Base-by-base conservation (phyloP, 2,888 invertebrate genomes). In the Plemyria rubiginata region DNA sequence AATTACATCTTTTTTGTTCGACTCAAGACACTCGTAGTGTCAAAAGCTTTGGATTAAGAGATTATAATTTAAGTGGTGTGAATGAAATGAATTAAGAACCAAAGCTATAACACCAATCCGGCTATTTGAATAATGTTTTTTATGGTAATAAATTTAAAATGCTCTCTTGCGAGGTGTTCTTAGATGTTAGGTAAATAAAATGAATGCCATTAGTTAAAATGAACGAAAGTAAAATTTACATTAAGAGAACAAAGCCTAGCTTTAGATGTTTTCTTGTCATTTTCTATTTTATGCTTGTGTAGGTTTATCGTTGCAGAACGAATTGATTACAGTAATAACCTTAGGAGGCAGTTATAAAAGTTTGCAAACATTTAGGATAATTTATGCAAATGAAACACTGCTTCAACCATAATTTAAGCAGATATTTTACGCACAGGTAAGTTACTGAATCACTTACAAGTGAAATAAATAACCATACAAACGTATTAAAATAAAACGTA, bases 351-450 rank as follows among this genome's bases (percentile, higher is more conserved):
- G 71, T 75, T 73, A 78, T 78, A 78, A 78, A 79, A 79, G 75
- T 83, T 82, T 81, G 80, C 79, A 80, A 38, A 38, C 8, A 8
- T 75, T 77, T 76, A 68, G 77, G 76, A 83, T 81, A 80, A 80
- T 82, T 82, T 82, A 81, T 38, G 36, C 71, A 82, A 84, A 82
- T 79, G 68, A 67, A 66, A 73, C 73, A 77, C 7, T 78, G 79
- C 70, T 67, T 66, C 68, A 75, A 78, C 78, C 79, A 74, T 78
- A 71, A 77, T 79, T 78, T 72, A 77, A 77, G 73, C 71, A 71
- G 74, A 11, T 38, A 38, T 9, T 53, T 78, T 76, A 68, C 71
- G 66, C 74, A 70, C 70, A 72, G 63, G 41, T 71, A 71, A 69
- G 71, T 70, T 74, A 71, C 6, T 41, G 32, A 32, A 32, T 32